phyloP scores from a whole-genome alignment of 1,140 invertebrate genomes.

The Aphis craccivora region DNA sequence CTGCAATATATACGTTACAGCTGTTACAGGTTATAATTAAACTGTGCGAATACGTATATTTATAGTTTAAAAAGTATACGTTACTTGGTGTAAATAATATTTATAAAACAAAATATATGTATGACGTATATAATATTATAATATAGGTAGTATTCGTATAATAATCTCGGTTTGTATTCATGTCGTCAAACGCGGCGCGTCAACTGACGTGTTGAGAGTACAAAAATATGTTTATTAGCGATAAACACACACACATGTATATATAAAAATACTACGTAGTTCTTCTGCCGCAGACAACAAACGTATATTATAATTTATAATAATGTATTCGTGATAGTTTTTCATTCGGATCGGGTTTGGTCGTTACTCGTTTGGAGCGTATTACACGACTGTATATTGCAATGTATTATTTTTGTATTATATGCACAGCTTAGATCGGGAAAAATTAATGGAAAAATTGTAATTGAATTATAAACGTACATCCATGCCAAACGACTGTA shows the following conservation, averaged over 20 bases:
- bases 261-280: slow-evolving; percentile 18
- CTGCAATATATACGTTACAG: not conserved
- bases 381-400: not conserved
- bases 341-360: not conserved
- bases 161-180: slow-evolving; percentile 33
- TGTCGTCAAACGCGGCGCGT: not conserved
- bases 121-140: not conserved
- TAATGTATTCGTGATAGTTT: slow-evolving; percentile 22
- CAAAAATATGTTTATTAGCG: slow-evolving; percentile 34
- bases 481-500: not conserved
- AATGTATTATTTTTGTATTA: not conserved
- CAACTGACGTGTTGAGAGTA: slow-evolving; percentile 31
- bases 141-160: not conserved
- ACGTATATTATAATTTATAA: slow-evolving; percentile 15
- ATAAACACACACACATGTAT: not conserved
- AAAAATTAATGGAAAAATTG: not conserved
- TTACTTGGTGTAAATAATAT: slow-evolving; percentile 34
- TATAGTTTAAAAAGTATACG: not conserved
- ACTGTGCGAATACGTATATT: not conserved
- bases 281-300: not conserved
- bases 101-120: not conserved
- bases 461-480: slow-evolving; percentile 29
- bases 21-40: not conserved
- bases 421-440: not conserved
- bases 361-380: not conserved